A percentile compares a stretch with the other conserved stretches of the same genome.
Evolutionary conservation across 2,113 vertebrate genomes (phyloP).

Genomic region (Syngnathus typhle): DNA sequence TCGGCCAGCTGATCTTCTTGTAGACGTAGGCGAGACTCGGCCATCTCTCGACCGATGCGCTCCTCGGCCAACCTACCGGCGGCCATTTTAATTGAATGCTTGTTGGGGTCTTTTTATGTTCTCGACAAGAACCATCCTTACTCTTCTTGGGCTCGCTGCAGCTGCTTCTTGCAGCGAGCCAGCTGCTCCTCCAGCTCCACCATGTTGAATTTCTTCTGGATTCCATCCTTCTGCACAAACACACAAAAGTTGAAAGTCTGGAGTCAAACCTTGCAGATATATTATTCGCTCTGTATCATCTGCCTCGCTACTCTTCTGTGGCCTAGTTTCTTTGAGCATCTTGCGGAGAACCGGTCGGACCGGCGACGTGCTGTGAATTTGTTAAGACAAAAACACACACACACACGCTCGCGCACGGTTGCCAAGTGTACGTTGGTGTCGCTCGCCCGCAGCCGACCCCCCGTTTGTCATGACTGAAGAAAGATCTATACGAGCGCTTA

Average conservation of each 20-base stretch:
- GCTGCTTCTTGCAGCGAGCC: constrained; percentile 68
- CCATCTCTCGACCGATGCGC: constrained; percentile 56
- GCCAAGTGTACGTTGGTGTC: constrained; percentile 9
- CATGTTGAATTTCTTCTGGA: constrained; percentile 54
- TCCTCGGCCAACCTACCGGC: constrained; percentile 57
- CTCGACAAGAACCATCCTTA: constrained; percentile 53
- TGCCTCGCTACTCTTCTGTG: constrained; percentile 18
- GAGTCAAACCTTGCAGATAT: constrained; percentile 20
- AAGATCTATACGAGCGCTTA: constrained; percentile 41
- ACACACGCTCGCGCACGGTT: background rate
- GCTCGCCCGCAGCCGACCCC: constrained; percentile 39
- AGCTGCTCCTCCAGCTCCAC: constrained; percentile 73
- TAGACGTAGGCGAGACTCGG: constrained; percentile 55
- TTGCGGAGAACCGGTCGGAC: constrained; percentile 25
- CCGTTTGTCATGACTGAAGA: constrained; percentile 20
- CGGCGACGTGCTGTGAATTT: constrained; percentile 21
- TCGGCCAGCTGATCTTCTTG: constrained; percentile 77
- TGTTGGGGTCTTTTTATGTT: background rate
- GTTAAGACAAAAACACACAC: constrained; percentile 15
- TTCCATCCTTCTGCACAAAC: constrained; percentile 30
- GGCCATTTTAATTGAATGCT: background rate
- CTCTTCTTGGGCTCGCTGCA: constrained; percentile 76
- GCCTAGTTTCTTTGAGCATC: constrained; percentile 50
- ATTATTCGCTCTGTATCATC: constrained; percentile 28
- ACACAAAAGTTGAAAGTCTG: constrained; percentile 3